These are phyloP conservation scores for Cassiopea andromeda DNA, from an alignment of 30 jellyfish, hydroid and myxozoan species.

Conservation along the genomic window DNA sequence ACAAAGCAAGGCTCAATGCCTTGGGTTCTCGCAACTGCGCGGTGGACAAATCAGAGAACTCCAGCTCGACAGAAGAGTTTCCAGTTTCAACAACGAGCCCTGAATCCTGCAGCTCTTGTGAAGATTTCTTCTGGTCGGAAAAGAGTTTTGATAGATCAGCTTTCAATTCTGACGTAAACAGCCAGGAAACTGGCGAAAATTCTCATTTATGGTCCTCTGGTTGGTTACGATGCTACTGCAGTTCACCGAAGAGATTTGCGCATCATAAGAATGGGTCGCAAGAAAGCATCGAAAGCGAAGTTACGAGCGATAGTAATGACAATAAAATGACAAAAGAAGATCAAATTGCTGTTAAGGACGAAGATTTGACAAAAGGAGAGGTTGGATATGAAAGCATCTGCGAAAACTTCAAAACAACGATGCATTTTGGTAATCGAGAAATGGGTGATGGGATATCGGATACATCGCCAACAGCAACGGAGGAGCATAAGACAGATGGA, in stretches of 20 bases:
- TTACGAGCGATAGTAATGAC: not conserved
- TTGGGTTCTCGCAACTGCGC: conserved; percentile 42
- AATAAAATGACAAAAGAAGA: not conserved
- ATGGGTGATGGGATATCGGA: conserved; percentile 68
- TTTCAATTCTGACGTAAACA: conserved; percentile 37
- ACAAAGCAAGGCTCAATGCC: conserved; percentile 70
- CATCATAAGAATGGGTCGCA: conserved; percentile 26
- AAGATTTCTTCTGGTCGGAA: conserved; percentile 71
- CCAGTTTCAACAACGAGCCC: conserved; percentile 86
- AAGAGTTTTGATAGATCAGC: conserved; percentile 65
- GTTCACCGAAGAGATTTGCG: conserved; percentile 64
- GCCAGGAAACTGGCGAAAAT: conserved; percentile 60
- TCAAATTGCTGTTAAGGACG: not conserved
- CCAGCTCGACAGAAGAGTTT: conserved; percentile 61
- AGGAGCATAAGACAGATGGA: not conserved
- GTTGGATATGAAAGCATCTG: not conserved
- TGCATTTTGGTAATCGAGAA: conserved; percentile 52
- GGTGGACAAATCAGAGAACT: conserved; percentile 61
- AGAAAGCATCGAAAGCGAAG: conserved; percentile 44
- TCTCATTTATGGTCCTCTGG: conserved; percentile 93
- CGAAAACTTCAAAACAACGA: not conserved
- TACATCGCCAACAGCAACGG: conserved; percentile 32
- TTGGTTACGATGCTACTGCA: conserved; percentile 91
- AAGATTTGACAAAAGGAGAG: not conserved
- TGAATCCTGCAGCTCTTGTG: conserved; percentile 79